These are phyloP conservation scores for Acrocephalus kingi DNA, from an alignment of 2,113 vertebrate species.

Conservation along the genomic window DNA sequence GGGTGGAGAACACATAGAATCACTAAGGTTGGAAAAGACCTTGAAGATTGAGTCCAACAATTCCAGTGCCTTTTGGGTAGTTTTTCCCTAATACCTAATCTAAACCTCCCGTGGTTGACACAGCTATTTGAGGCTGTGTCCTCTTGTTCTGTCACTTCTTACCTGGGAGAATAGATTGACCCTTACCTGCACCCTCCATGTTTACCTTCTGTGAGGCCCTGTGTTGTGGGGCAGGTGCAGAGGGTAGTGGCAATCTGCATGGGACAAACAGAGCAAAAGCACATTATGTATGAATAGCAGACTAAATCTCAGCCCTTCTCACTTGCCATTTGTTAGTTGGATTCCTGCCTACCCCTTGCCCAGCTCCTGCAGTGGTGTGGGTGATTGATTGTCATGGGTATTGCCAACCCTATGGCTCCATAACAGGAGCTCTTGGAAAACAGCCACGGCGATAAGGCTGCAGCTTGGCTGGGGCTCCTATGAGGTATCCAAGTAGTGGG, in stretches of 20 bases:
- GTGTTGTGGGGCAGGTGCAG: not conserved
- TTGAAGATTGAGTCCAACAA: not conserved
- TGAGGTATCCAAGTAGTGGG: not conserved
- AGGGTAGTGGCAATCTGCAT: not conserved
- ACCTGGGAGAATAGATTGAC: not conserved
- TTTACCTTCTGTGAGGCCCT: not conserved
- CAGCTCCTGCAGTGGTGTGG: not conserved
- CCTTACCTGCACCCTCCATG: not conserved
- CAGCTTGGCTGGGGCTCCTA: not conserved
- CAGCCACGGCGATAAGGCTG: not conserved
- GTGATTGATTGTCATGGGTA: not conserved
- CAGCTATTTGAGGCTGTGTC: not conserved
- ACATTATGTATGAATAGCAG: not conserved
- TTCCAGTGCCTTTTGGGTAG: not conserved
- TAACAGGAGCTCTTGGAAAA: not conserved
- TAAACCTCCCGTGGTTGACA: not conserved
- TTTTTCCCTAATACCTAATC: not conserved
- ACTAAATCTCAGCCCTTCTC: not conserved
- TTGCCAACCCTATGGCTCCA: not conserved
- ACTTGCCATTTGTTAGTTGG: not conserved
- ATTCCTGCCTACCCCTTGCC: not conserved
- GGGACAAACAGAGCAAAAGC: not conserved
- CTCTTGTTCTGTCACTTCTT: not conserved
- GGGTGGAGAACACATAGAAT: not conserved
- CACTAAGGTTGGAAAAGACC: not conserved